A percentile compares a stretch with the other conserved stretches of the same genome.
Evolutionary conservation across 2,113 vertebrate species (phyloP).

Genomic region (Malurus elegans): DNA sequence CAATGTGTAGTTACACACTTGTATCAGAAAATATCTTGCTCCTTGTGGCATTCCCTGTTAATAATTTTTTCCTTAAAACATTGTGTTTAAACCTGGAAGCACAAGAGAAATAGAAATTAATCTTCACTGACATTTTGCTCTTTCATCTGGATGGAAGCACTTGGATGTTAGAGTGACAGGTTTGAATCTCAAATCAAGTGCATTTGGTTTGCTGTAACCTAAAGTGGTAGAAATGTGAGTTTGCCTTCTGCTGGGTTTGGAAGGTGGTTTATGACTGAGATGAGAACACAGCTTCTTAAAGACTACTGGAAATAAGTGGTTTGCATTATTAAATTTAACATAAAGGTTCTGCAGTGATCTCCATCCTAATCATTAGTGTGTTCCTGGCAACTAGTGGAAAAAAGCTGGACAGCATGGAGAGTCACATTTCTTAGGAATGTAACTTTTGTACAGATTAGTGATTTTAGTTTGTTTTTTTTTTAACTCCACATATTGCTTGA

Average conservation of each 20-base stretch:
- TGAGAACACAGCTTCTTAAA: neutral
- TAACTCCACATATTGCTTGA: neutral
- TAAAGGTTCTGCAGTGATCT: neutral
- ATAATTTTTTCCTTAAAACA: neutral
- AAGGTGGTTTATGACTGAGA: neutral
- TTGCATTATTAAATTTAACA: neutral
- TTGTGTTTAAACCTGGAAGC: neutral
- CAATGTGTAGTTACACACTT: neutral
- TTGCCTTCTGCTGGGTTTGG: neutral
- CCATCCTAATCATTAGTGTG: neutral
- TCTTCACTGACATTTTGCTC: neutral
- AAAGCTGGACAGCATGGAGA: neutral
- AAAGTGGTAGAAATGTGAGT: neutral
- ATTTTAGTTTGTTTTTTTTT: neutral
- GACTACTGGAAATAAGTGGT: neutral
- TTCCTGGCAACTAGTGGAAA: neutral
- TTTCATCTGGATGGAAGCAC: neutral
- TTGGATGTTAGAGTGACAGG: neutral
- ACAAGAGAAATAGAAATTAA: neutral
- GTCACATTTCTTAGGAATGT: neutral
- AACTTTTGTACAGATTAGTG: neutral
- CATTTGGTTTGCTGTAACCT: neutral
- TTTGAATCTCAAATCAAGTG: neutral
- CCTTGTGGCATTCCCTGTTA: neutral
- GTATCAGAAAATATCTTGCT: neutral